Evolutionary conservation across 2,797 vertebrate genomes (phyloP).

Genomic region (Chanos chanos): DNA sequence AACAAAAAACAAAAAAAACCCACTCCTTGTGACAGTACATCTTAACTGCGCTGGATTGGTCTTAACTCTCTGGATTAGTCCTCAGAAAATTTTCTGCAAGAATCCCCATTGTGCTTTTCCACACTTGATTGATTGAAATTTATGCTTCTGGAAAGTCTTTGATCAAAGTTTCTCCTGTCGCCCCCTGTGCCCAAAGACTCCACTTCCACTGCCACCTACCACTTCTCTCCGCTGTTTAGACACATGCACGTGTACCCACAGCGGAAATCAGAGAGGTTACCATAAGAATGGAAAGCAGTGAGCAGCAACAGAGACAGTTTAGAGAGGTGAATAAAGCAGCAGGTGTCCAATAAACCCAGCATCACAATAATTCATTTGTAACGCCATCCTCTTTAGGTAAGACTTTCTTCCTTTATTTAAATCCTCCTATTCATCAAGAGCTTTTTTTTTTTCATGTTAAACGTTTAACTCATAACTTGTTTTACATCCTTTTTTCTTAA

Average conservation of each 20-base stretch:
- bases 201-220: constrained; percentile 35
- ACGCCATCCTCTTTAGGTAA: constrained; percentile 12
- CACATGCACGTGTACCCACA: constrained; percentile 25
- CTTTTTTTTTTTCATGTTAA: too few species aligned
- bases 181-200: constrained; percentile 37
- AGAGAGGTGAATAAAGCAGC: constrained; percentile 35
- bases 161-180: background rate
- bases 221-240: constrained; percentile 24
- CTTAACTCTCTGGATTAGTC: too few species aligned
- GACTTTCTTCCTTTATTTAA: constrained; percentile 1
- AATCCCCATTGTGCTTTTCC: too few species aligned
- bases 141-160: background rate
- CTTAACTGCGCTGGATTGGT: too few species aligned
- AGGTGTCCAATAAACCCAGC: constrained; percentile 30
- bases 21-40: too few species aligned
- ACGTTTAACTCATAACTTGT: too few species aligned
- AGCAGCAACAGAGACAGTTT: constrained; percentile 27
- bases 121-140: background rate
- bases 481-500: too few species aligned
- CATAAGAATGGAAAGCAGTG: constrained; percentile 42
- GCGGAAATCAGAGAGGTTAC: constrained; percentile 44
- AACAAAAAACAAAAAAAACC: too few species aligned
- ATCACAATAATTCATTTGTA: constrained; percentile 24
- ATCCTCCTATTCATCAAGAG: too few species aligned
- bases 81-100: too few species aligned